Conservation (phyloP, 1,140 invertebrate species). For the Coelopa frigida region DNA sequence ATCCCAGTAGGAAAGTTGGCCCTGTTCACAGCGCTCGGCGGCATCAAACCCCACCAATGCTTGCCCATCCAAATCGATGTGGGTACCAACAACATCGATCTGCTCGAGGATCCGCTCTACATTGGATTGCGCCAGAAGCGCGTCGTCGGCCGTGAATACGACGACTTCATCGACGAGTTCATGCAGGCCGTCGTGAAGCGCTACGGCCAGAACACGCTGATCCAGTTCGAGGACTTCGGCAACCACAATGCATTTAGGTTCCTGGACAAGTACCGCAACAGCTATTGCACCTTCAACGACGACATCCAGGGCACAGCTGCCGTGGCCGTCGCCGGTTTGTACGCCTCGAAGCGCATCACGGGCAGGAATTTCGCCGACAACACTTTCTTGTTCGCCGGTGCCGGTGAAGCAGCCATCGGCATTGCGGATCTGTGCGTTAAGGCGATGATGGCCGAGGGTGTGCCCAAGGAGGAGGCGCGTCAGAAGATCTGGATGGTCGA, state of each 20-base stretch:
- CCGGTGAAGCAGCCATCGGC: conserved; percentile 85
- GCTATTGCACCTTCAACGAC: conserved; percentile 94
- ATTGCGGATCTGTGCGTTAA: conserved; percentile 79
- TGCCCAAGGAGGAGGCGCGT: conserved; percentile 58
- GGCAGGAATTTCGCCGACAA: conserved; percentile 71
- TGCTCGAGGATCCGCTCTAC: conserved; percentile 91
- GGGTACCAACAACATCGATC: conserved; percentile 82
- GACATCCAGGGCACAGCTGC: conserved; percentile 95
- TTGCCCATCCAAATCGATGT: conserved; percentile 89
- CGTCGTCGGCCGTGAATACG: conserved; percentile 80
- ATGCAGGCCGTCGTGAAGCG: conserved; percentile 91
- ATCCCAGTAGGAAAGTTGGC: conserved; percentile 92
- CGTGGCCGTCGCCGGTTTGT: conserved; percentile 83
- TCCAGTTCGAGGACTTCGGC: conserved; percentile 96
- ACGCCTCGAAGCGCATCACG: conserved; percentile 75
- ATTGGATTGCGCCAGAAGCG: conserved; percentile 86
- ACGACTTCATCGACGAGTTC: conserved; percentile 95
- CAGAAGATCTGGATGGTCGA: conserved; percentile 85
- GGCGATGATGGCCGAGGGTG: conserved; percentile 78
- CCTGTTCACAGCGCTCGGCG: conserved; percentile 86
- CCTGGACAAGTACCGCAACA: conserved; percentile 76
- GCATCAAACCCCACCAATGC: conserved; percentile 88
- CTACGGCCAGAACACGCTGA: conserved; percentile 81
- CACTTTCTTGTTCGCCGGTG: conserved; percentile 84
- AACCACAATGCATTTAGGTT: conserved; percentile 89